These are phyloP conservation scores for Athene noctua DNA, from an alignment of 2,113 vertebrate genomes.

Conservation along the genomic window DNA sequence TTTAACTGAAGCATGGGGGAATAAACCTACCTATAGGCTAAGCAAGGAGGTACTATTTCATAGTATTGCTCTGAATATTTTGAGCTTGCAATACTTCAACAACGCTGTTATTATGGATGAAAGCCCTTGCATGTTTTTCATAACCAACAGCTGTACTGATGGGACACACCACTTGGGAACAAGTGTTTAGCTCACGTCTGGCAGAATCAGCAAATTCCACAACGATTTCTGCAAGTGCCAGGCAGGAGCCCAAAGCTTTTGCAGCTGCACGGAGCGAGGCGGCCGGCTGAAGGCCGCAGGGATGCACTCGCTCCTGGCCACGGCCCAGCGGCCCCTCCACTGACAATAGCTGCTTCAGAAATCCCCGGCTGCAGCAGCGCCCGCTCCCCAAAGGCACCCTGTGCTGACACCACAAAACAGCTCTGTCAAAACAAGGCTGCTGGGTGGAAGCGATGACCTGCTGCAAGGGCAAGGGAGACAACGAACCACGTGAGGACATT, in stretches of 20 bases:
- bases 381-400: background rate
- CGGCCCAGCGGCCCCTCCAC: background rate
- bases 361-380: background rate
- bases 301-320: background rate
- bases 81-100: background rate
- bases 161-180: background rate
- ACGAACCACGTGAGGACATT: rapidly evolving
- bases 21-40: background rate
- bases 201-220: conserved; percentile 56
- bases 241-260: conserved; percentile 12
- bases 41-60: background rate
- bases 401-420: background rate
- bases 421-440: background rate
- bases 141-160: conserved; percentile 35
- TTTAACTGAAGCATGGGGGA: background rate
- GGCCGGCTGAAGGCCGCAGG: rapidly evolving
- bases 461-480: background rate
- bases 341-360: background rate
- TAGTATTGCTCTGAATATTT: background rate
- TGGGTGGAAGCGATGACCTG: background rate
- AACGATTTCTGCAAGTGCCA: conserved; percentile 18
- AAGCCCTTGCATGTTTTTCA: background rate
- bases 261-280: background rate
- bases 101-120: background rate
- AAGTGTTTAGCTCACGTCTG: conserved; percentile 20